These are phyloP conservation scores for Gymnarchus niloticus DNA, from an alignment of 2,113 vertebrate species.

Conservation along the genomic window DNA sequence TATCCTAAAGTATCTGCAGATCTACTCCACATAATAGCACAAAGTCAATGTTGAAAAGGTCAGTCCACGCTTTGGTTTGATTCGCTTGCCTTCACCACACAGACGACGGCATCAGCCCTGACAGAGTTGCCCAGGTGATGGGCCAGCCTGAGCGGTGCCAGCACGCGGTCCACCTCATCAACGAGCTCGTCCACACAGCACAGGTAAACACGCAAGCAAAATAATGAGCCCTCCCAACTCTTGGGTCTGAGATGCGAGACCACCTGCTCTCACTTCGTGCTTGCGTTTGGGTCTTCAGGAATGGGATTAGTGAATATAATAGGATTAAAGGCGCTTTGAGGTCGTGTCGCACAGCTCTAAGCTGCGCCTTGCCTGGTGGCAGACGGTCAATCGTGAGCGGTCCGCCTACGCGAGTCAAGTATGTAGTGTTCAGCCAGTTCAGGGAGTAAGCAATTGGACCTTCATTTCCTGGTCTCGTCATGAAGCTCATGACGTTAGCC, in stretches of 20 bases:
- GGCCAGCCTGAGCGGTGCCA: constrained; percentile 92
- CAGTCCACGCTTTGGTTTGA: background rate
- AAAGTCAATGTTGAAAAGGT: background rate
- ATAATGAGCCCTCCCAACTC: background rate
- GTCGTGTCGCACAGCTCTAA: background rate
- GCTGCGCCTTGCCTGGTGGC: background rate
- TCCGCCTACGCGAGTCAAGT: no score
- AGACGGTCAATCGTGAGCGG: no score
- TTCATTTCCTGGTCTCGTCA: no score
- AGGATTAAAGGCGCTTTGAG: background rate
- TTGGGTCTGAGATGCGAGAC: background rate
- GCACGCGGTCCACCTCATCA: constrained; percentile 91
- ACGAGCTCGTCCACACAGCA: constrained; percentile 89
- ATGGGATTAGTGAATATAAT: background rate
- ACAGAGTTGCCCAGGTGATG: constrained; percentile 92
- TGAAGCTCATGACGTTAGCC: no score
- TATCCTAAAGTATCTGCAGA: background rate
- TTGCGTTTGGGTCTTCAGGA: background rate
- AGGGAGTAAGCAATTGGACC: no score
- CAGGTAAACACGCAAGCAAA: constrained; percentile 64
- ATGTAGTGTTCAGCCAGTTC: no score
- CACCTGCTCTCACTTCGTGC: background rate
- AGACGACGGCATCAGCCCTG: constrained; percentile 93
- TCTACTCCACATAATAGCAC: background rate
- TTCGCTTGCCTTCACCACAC: constrained; percentile 31